phyloP scores from a whole-genome alignment of 1,140 invertebrate genomes.

The Mercenaria mercenaria region DNA sequence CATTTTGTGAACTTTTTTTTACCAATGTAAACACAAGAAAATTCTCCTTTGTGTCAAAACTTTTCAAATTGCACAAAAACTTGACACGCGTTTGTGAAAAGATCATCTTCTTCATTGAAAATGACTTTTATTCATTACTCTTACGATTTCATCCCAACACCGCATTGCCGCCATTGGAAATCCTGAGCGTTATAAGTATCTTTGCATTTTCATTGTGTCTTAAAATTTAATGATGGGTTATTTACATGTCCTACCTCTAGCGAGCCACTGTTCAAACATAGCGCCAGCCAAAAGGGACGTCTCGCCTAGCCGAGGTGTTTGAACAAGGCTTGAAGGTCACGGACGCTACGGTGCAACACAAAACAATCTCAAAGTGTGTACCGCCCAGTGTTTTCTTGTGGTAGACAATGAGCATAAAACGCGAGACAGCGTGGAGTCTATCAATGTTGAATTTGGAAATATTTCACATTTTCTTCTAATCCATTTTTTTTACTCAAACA shows the following conservation, averaged over 20 bases:
- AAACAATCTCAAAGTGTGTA: constrained; percentile 10
- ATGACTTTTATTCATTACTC: constrained; percentile 47
- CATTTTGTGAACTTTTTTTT: constrained; percentile 11
- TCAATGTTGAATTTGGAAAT: constrained; percentile 41
- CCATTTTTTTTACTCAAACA: neutral
- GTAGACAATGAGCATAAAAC: constrained; percentile 6
- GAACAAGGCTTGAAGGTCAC: constrained; percentile 36
- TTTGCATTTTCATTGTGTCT: constrained; percentile 28
- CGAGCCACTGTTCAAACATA: constrained; percentile 42
- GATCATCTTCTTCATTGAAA: constrained; percentile 45
- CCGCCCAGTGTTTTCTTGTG: constrained; percentile 33
- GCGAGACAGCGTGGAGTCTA: constrained; percentile 52
- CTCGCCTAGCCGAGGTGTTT: constrained; percentile 25
- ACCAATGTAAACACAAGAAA: constrained; percentile 37
- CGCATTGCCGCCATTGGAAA: constrained; percentile 40
- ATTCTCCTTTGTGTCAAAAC: constrained; percentile 40
- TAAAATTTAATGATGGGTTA: constrained; percentile 55
- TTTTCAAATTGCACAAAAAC: constrained; percentile 57
- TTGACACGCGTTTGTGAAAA: constrained; percentile 62
- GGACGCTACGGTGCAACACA: neutral
- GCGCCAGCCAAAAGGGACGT: constrained; percentile 62
- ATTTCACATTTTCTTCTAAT: constrained; percentile 29
- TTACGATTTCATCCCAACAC: neutral
- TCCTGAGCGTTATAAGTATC: constrained; percentile 24
- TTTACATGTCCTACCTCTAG: neutral